A percentile compares a stretch with the other conserved stretches of the same genome.
phyloP scores from a whole-genome alignment of 2,888 invertebrate species.

The Dastarcus helophoroides region DNA sequence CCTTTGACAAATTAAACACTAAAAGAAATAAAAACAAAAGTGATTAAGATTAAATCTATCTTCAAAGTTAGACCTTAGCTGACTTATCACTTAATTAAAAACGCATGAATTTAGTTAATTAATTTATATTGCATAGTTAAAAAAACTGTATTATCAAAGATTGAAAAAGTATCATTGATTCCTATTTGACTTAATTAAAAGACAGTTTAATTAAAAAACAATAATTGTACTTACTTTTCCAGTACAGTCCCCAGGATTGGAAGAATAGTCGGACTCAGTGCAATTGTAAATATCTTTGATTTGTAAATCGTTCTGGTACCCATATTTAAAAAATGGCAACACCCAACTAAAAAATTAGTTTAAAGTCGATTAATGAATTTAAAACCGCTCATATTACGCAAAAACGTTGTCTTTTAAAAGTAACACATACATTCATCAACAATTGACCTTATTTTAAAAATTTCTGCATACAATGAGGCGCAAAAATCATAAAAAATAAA shows the following conservation, averaged over 20 bases:
- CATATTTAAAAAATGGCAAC: slow-evolving; percentile 50
- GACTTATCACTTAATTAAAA: too few species aligned
- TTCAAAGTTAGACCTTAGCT: too few species aligned
- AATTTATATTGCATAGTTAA: too few species aligned
- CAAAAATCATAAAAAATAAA: background rate
- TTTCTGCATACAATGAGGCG: background rate
- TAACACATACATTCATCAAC: too few species aligned
- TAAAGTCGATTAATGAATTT: slow-evolving; percentile 1
- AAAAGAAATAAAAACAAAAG: too few species aligned
- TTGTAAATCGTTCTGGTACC: slow-evolving; percentile 50
- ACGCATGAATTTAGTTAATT: too few species aligned
- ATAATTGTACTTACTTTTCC: slow-evolving; percentile 42
- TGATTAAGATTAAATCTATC: too few species aligned
- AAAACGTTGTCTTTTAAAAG: slow-evolving; percentile 1
- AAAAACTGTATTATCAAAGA: too few species aligned
- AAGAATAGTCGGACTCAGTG: slow-evolving; percentile 47
- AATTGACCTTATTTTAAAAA: background rate
- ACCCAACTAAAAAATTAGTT: slow-evolving; percentile 50
- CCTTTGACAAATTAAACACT: too few species aligned
- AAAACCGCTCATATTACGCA: background rate
- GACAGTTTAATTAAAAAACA: slow-evolving; percentile 5
- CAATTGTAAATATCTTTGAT: slow-evolving; percentile 55
- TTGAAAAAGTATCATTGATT: too few species aligned
- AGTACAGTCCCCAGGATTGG: slow-evolving; percentile 55
- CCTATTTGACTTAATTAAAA: too few species aligned